Evolutionary conservation across 2,113 vertebrate species (phyloP), one percentile per base, ranked within the genome.

Genomic region (Pelvicachromis taeniatus): DNA sequence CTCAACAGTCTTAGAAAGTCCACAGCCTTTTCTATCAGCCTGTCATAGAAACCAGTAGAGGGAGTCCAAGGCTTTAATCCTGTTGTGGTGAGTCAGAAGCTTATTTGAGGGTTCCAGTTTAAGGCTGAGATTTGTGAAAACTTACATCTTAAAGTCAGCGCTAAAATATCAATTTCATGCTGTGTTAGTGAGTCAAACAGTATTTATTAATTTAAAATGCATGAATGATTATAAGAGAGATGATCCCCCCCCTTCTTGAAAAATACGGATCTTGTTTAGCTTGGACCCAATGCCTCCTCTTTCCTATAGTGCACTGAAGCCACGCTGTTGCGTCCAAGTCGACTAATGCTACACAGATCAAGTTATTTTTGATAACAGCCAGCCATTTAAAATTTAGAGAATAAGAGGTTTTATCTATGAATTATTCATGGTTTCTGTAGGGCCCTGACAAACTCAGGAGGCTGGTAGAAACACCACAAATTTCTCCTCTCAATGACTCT

Each of bases 371-470:
- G 88, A 93, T 73, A 93, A 91, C 85, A 87, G 88, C 59, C 8
- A 85, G 83, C 77, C 93, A 94, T 95, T 92, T 92, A 95, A 95
- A 94, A 95, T 94, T 88, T 89, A 92, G 82, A 94, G 92, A 95
- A 94, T 94, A 93, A 92, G 87, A 94, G 91, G 92, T 93, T 95
- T 92, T 88, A 79, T 6, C 55, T 33, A 90, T 96, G 75, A 83
- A 95, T 95, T 91, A 95, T 95, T 91, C 53, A 95, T 93, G 53
- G 54, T 88, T 89, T 91, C 87, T 90, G 88, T 92, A 87, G 90
- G 86, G 77, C 88, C 61, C 91, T 54, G 87, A 89, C 89, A 92
- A 90, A 45, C n/a, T 11, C 55, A 52, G 75, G 83, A 79, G 14
- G 21, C 56, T 82, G 75, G 56, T 86, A 68, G 77, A 78, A 84